phyloP scores from a whole-genome alignment of 2,113 vertebrate species.

The Anoura caudifer region DNA sequence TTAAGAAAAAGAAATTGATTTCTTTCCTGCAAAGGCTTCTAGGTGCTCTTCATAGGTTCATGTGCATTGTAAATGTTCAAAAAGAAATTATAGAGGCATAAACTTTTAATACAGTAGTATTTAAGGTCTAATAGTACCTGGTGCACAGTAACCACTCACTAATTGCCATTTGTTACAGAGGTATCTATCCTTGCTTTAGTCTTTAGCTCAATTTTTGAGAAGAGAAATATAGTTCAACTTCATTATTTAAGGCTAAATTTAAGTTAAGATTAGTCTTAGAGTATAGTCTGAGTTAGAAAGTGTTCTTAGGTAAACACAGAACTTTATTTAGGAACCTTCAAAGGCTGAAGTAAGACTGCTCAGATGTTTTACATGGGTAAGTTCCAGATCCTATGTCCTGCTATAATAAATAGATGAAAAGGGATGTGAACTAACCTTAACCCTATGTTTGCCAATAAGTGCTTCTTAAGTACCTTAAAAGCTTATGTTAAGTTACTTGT shows the following conservation, averaged over 20 bases:
- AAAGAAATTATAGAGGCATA: neutral
- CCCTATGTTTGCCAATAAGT: neutral
- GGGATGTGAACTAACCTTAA: neutral
- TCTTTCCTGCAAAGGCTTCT: conserved; percentile 17
- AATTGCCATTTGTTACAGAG: neutral
- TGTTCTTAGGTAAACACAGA: neutral
- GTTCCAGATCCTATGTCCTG: neutral
- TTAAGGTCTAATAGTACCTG: neutral
- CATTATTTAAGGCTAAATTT: neutral
- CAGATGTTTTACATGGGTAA: neutral
- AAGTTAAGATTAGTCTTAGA: conserved; percentile 20
- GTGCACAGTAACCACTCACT: neutral
- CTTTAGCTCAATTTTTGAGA: neutral
- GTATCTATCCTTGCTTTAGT: conserved; percentile 27
- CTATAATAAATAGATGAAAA: neutral
- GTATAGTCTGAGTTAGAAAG: conserved; percentile 36
- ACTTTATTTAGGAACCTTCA: neutral
- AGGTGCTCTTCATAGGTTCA: neutral
- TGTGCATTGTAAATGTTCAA: neutral
- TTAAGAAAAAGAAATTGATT: neutral
- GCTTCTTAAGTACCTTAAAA: conserved; percentile 22
- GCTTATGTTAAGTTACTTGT: neutral
- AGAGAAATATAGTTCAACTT: neutral
- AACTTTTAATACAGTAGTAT: conserved; percentile 3
- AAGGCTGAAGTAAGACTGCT: neutral